Conservation (phyloP, 1,140 invertebrate species). For the Gyrodactylus bullatarudis region DNA sequence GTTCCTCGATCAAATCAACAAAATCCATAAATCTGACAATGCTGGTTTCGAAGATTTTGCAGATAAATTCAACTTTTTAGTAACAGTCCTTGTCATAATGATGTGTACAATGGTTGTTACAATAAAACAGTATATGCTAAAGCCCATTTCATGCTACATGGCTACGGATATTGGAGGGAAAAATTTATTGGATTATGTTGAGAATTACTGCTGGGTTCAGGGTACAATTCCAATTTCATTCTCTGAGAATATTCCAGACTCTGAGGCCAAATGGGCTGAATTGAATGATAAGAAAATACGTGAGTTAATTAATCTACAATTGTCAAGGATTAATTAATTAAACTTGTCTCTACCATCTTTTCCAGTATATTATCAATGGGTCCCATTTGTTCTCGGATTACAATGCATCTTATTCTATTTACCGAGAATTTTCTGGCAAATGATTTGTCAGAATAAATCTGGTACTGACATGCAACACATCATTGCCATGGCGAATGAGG, state of each 20-base stretch:
- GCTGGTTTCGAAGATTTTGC: slow-evolving; percentile 6
- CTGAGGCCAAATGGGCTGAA: not conserved
- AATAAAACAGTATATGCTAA: slow-evolving; percentile 6
- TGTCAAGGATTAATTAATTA: not conserved
- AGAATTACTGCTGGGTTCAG: slow-evolving; percentile 6
- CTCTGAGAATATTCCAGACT: not conserved
- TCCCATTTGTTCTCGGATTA: slow-evolving; percentile 5
- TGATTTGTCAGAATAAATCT: not conserved
- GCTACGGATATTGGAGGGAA: not conserved
- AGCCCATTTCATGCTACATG: slow-evolving; percentile 7
- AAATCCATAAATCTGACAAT: not conserved
- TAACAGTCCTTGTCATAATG: slow-evolving; percentile 1
- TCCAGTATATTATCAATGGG: slow-evolving; percentile 7
- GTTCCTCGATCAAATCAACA: not conserved
- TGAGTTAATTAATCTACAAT: not conserved
- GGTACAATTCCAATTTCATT: slow-evolving; percentile 1
- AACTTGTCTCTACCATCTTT: not conserved
- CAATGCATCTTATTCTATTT: slow-evolving; percentile 3
- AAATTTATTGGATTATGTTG: slow-evolving; percentile 1
- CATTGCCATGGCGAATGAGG: not conserved
- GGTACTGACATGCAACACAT: slow-evolving; percentile 2
- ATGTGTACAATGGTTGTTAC: slow-evolving; percentile 4
- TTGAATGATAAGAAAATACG: slow-evolving; percentile 2
- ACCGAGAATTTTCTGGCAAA: slow-evolving; percentile 5
- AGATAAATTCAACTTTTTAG: slow-evolving; percentile 6